Evolutionary conservation across 2,113 vertebrate genomes (phyloP).

Genomic region (Xerus inauris): DNA sequence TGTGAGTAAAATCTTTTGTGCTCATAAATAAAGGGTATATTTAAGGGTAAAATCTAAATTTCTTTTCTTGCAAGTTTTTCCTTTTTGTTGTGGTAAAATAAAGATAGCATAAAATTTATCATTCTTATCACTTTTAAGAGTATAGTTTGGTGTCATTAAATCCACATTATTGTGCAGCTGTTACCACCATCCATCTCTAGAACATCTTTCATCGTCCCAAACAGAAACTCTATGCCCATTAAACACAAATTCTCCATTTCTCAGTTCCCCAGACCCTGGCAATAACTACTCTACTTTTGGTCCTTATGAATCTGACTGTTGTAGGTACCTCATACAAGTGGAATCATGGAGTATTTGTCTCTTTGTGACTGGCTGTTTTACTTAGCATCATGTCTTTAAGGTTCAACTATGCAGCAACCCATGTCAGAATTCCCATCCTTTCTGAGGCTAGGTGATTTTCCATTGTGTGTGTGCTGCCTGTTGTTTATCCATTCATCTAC

Average conservation of each 20-base stretch:
- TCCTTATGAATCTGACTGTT: background rate
- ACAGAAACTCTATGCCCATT: too few species aligned
- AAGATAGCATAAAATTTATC: background rate
- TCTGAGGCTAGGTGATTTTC: background rate
- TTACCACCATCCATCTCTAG: background rate
- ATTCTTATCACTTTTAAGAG: background rate
- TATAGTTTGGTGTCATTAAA: too few species aligned
- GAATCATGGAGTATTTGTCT: background rate
- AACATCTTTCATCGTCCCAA: too few species aligned
- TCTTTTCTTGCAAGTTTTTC: background rate
- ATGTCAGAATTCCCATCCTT: background rate
- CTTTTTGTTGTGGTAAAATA: background rate
- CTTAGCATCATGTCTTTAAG: background rate
- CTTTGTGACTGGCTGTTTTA: background rate
- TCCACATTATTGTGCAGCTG: too few species aligned
- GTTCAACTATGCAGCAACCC: background rate
- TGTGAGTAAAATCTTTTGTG: background rate
- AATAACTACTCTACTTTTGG: background rate
- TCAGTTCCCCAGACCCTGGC: background rate
- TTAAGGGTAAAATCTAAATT: constrained; percentile 2
- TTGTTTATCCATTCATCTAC: too few species aligned
- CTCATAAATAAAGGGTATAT: background rate
- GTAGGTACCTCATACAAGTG: background rate
- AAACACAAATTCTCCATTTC: too few species aligned
- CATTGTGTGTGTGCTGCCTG: too few species aligned